Percentiles rank a stretch among this genome's conserved stretches.
phyloP scores from a whole-genome alignment of 2,113 vertebrate genomes.

The Hippolais icterina region DNA sequence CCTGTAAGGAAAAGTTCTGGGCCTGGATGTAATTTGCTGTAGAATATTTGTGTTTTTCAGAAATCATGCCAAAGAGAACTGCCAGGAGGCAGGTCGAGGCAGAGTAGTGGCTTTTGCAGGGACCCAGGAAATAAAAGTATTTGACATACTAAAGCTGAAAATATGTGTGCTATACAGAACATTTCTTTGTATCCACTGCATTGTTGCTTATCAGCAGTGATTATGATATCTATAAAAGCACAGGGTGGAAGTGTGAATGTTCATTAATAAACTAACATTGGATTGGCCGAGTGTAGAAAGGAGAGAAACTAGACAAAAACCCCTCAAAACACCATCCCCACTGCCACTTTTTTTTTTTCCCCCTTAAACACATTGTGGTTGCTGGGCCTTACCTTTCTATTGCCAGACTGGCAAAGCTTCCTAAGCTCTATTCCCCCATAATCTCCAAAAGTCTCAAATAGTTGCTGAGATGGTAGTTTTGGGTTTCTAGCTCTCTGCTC shows the following conservation, averaged over 20 bases:
- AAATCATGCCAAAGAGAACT: background rate
- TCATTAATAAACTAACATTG: background rate
- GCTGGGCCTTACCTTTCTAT: background rate
- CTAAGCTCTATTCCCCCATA: background rate
- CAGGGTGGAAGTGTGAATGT: fast-evolving
- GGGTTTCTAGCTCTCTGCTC: background rate
- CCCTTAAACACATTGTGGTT: fast-evolving
- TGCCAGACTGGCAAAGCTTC: background rate
- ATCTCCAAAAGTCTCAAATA: background rate
- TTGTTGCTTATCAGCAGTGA: background rate
- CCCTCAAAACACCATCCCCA: background rate
- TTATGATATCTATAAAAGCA: background rate
- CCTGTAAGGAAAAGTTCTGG: background rate
- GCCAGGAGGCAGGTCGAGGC: background rate
- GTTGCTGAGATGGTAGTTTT: background rate
- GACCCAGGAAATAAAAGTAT: background rate
- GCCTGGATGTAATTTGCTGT: background rate
- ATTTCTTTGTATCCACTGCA: background rate
- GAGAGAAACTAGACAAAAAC: background rate
- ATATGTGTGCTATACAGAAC: background rate
- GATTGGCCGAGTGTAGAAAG: background rate
- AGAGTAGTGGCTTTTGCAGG: background rate
- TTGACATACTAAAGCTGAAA: background rate
- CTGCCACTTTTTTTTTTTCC: fast-evolving
- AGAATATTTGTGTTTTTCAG: background rate